Evolutionary conservation across 2,888 invertebrate genomes (phyloP), one percentile per base, ranked within the genome.

Genomic region (Netelia fuscicornis): DNA sequence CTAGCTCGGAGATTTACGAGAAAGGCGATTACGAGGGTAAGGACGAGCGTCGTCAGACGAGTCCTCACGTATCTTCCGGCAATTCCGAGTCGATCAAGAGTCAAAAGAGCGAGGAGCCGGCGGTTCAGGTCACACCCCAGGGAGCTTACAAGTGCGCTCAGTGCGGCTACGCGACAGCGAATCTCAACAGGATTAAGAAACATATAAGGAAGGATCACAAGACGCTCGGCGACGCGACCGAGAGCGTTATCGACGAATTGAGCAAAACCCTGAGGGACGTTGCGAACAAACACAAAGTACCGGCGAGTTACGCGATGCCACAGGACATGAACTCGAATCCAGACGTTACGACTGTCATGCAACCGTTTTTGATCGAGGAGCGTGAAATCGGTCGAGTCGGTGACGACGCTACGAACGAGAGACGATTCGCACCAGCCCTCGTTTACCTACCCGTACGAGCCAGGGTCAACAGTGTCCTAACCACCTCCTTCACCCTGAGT

Each of bases 361-460:
- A 98, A 95, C 97, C 98, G 82, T 99, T 98, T 95, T 95, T 98
- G 90, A 95, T 98, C 90, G 96, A 96, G 94, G 97, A 97, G 94
- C 93, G 93, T 67, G 95, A 95, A 90, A 62, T 37, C 13, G 67
- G 62, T 8, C 77, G 81, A 56, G 65, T 87, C 9, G 89, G 89
- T 81, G 92, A 90, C 48, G 91, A 92, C 25, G 88, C 91, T 30
- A 88, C 87, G 75, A 87, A 90, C 71, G 90, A 92, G 84, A 93
- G 92, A 86, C 96, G 96, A 93, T 97, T 98, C 94, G 96, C 98
- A 92, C 98, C 98, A 89, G 98, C 98, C 91, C 96, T 98, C 91
- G 98, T 99, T 94, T 98, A 98, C 95, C 96, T 99, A 95, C 98
- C 99, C 87, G 98, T 99, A 93, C 96, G 97, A 89, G 97, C 97